Evolutionary conservation across 2,888 invertebrate genomes (phyloP).

Genomic region (Abrostola triplasia): DNA sequence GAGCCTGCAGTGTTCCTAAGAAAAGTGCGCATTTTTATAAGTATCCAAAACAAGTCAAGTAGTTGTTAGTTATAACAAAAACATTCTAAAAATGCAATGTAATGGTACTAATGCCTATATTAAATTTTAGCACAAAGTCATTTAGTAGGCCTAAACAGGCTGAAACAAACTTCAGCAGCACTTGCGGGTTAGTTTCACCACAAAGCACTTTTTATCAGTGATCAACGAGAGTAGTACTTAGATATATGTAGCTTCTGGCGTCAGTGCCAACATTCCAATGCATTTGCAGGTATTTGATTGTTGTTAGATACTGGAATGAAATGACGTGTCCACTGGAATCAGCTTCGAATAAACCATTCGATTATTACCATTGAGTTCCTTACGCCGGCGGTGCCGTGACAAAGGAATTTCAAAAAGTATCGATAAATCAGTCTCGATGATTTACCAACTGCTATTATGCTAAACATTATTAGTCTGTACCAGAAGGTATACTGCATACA

Average conservation of each 20-base stretch:
- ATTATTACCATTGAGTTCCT: slow-evolving; percentile 2
- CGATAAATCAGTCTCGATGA: not conserved
- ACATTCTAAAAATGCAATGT: not conserved
- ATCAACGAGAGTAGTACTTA: slow-evolving; percentile 1
- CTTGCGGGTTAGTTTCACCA: not conserved
- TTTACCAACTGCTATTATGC: not conserved
- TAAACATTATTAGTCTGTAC: too few relatives aligned
- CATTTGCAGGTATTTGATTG: slow-evolving; percentile 31
- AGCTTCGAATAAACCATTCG: slow-evolving; percentile 20
- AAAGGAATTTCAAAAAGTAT: not conserved
- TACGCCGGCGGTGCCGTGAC: not conserved
- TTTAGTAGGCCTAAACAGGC: too few relatives aligned
- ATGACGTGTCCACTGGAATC: slow-evolving; percentile 8
- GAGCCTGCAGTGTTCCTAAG: slow-evolving; percentile 73
- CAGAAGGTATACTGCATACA: not conserved
- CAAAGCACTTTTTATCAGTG: slow-evolving; percentile 5
- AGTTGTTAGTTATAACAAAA: not conserved
- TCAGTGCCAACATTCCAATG: slow-evolving; percentile 31
- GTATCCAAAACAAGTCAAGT: not conserved
- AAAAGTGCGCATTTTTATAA: slow-evolving; percentile 41
- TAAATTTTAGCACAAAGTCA: too few relatives aligned
- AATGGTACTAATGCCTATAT: too few relatives aligned
- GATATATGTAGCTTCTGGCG: slow-evolving; percentile 29
- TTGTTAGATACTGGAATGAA: slow-evolving; percentile 29
- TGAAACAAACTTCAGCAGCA: slow-evolving; percentile 15